Percentiles rank a stretch among this genome's conserved stretches.
These are phyloP conservation scores for Pseudachorutes palmiensis DNA, from an alignment of 1,140 invertebrate genomes.

Conservation along the genomic window DNA sequence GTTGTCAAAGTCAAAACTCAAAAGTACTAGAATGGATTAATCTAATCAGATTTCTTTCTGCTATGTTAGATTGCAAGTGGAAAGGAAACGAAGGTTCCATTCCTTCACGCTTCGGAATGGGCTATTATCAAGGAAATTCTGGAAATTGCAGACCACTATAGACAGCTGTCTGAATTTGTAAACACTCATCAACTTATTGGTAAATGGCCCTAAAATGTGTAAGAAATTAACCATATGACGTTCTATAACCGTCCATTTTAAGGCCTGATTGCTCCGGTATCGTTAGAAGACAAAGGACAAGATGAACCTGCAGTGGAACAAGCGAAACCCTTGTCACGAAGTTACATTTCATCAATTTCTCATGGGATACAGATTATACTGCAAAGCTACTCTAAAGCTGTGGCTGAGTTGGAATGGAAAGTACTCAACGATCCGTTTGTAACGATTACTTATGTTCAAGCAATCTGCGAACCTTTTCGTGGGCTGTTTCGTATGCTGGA, in stretches of 20 bases:
- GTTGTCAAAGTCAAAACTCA: slow-evolving; percentile 15
- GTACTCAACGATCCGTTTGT: slow-evolving; percentile 27
- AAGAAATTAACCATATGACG: background rate
- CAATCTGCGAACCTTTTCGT: slow-evolving; percentile 21
- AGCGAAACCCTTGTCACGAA: background rate
- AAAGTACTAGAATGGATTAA: background rate
- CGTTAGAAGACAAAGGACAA: background rate
- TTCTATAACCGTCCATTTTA: background rate
- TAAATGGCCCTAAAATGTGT: slow-evolving; percentile 8
- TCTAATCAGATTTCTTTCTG: background rate
- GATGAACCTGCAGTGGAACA: background rate
- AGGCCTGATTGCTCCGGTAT: background rate
- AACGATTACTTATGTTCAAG: slow-evolving; percentile 25
- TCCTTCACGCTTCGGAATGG: slow-evolving; percentile 30
- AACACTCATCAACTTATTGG: slow-evolving; percentile 14
- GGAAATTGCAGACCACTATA: slow-evolving; percentile 29
- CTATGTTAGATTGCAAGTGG: slow-evolving; percentile 4
- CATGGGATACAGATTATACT: slow-evolving; percentile 30
- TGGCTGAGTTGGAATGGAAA: slow-evolving; percentile 27
- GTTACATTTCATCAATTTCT: slow-evolving; percentile 27
- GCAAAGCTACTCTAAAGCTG: slow-evolving; percentile 18
- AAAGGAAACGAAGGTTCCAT: slow-evolving; percentile 21
- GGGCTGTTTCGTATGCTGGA: slow-evolving; percentile 19
- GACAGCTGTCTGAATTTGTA: slow-evolving; percentile 24
- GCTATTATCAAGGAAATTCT: slow-evolving; percentile 24